Conservation (phyloP, 2,113 vertebrate genomes). For the Corythoichthys haematopterus region DNA sequence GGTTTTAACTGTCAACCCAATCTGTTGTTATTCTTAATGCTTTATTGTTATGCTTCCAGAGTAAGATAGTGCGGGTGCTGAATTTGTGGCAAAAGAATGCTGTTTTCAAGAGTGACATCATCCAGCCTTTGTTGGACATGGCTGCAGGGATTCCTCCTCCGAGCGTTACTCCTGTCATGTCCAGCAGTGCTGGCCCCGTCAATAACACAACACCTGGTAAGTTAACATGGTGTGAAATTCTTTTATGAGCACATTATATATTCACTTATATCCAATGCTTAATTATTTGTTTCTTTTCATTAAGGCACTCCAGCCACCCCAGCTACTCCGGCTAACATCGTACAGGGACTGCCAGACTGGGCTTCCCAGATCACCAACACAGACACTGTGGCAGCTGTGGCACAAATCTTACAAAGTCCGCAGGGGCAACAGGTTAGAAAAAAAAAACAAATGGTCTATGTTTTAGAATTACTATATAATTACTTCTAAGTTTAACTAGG, state of each 20-base stretch:
- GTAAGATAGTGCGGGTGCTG: slow-evolving; percentile 95
- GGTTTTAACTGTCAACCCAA: slow-evolving; percentile 2
- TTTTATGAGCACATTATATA: background rate
- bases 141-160: slow-evolving; percentile 92
- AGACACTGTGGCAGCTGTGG: slow-evolving; percentile 93
- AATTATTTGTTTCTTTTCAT: background rate
- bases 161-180: slow-evolving; percentile 83
- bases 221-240: slow-evolving; percentile 1
- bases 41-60: slow-evolving; percentile 69
- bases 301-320: slow-evolving; percentile 93
- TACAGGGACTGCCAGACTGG: slow-evolving; percentile 94
- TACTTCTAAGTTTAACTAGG: background rate
- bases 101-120: slow-evolving; percentile 98
- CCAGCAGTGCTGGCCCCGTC: slow-evolving; percentile 82
- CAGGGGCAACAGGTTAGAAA: slow-evolving; percentile 92
- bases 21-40: background rate
- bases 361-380: slow-evolving; percentile 95
- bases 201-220: slow-evolving; percentile 95
- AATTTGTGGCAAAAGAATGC: slow-evolving; percentile 99
- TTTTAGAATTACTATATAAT: background rate
- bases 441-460: background rate
- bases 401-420: slow-evolving; percentile 95
- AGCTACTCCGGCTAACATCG: slow-evolving; percentile 90
- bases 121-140: slow-evolving; percentile 97
- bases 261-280: background rate